phyloP scores from a whole-genome alignment of 2,113 vertebrate species.

The Orthochromis malagaraziensis region DNA sequence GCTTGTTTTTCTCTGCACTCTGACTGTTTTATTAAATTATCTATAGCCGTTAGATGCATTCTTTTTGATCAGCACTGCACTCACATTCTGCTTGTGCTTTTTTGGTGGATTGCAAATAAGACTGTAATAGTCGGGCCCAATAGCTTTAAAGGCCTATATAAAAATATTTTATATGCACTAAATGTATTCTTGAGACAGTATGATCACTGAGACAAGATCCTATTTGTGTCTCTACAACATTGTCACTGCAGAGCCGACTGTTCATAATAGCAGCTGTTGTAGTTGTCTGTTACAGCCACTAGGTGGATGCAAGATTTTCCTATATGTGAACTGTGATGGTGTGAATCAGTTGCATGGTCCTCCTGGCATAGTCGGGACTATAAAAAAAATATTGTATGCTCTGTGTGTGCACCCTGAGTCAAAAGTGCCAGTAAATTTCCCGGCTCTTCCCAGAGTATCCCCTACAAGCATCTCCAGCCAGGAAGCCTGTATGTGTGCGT shows the following conservation, averaged over 20 bases:
- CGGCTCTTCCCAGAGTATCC: neutral
- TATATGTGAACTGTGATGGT: neutral
- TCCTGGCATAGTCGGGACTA: neutral
- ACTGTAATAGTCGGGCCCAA: neutral
- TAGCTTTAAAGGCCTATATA: neutral
- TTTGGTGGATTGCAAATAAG: neutral
- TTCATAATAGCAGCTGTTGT: neutral
- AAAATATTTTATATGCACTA: neutral
- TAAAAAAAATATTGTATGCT: neutral
- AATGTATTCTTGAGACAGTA: neutral
- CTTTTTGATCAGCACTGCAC: neutral
- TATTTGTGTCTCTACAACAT: neutral
- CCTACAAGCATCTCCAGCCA: neutral
- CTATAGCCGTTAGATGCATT: neutral
- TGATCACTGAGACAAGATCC: neutral
- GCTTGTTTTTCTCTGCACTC: neutral
- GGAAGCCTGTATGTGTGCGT: neutral
- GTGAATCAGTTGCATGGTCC: neutral
- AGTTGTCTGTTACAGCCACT: slow-evolving; percentile 31
- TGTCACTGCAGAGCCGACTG: neutral
- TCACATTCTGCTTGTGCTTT: neutral
- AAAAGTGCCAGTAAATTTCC: slow-evolving; percentile 5
- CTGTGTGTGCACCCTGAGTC: neutral
- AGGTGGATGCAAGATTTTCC: slow-evolving; percentile 38
- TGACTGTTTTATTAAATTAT: neutral